Evolutionary conservation across 2,797 vertebrate genomes (phyloP).

Genomic region (Ibycter americanus): DNA sequence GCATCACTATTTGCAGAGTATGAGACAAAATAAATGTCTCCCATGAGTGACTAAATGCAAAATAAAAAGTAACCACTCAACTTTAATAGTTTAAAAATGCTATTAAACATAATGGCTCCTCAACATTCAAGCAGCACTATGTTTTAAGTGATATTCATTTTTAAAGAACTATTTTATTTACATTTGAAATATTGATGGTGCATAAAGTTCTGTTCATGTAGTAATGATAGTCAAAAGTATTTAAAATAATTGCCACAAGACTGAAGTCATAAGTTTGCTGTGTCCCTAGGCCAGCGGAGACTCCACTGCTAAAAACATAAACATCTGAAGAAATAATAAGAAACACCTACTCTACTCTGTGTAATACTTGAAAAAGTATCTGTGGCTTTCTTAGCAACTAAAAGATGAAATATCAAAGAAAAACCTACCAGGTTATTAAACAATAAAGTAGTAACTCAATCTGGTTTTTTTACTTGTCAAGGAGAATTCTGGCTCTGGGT

Average conservation of each 20-base stretch:
- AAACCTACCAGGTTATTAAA: conserved; percentile 7
- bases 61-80: conserved; percentile 85
- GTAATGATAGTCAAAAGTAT: conserved; percentile 55
- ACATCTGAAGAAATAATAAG: conserved; percentile 28
- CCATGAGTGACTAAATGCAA: conserved; percentile 83
- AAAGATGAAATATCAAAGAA: conserved; percentile 38
- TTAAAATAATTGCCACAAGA: conserved; percentile 60
- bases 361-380: conserved; percentile 21
- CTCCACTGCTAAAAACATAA: neutral
- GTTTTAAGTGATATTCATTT: conserved; percentile 81
- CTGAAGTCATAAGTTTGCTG: conserved; percentile 1
- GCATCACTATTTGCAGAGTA: conserved; percentile 77
- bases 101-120: conserved; percentile 83
- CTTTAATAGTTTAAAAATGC: conserved; percentile 84
- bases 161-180: conserved; percentile 81
- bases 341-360: neutral
- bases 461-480: neutral
- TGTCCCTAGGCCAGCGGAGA: neutral
- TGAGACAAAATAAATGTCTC: conserved; percentile 83
- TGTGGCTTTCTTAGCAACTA: neutral
- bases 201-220: conserved; percentile 63
- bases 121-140: conserved; percentile 77
- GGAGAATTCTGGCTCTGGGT: neutral
- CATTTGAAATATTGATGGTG: conserved; percentile 81
- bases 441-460: conserved; percentile 3